A percentile compares a stretch with the other conserved stretches of the same genome.
Evolutionary conservation across 2,113 vertebrate species (phyloP).

Genomic region (Heterocephalus glaber): DNA sequence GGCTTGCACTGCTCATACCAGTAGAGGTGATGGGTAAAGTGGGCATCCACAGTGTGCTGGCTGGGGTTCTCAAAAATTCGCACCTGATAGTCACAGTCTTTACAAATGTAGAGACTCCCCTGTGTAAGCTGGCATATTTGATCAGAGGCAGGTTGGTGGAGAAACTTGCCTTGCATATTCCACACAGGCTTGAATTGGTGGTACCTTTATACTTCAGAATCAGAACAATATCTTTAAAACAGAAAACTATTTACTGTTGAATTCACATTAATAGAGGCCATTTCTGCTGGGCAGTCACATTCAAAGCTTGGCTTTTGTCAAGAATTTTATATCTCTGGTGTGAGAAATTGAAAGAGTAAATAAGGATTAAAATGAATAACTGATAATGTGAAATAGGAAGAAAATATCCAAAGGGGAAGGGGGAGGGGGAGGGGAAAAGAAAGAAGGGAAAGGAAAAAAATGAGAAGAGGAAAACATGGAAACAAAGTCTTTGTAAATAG

Average conservation of each 20-base stretch:
- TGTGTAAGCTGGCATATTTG: constrained; percentile 83
- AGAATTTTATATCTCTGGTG: no score
- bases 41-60: constrained; percentile 87
- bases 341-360: no score
- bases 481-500: no score
- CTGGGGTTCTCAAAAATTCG: constrained; percentile 87
- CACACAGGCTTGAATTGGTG: constrained; percentile 85
- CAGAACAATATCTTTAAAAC: constrained; percentile 85
- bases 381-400: no score
- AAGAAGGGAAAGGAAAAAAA: no score
- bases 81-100: constrained; percentile 87
- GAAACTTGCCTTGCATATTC: constrained; percentile 88
- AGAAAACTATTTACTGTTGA: constrained; percentile 89
- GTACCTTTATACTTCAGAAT: constrained; percentile 88
- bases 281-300: constrained; percentile 87
- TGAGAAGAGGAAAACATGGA: no score
- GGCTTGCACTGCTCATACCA: constrained; percentile 88
- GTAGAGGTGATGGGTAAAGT: constrained; percentile 87
- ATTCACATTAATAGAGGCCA: constrained; percentile 90
- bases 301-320: constrained; percentile 86
- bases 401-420: no score
- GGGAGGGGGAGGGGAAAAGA: no score
- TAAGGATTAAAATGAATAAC: no score
- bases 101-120: constrained; percentile 87
- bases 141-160: constrained; percentile 86